Percentiles rank a stretch among this genome's conserved stretches.
Conservation (phyloP, 2,113 vertebrate genomes). For the Sorex fumeus region DNA sequence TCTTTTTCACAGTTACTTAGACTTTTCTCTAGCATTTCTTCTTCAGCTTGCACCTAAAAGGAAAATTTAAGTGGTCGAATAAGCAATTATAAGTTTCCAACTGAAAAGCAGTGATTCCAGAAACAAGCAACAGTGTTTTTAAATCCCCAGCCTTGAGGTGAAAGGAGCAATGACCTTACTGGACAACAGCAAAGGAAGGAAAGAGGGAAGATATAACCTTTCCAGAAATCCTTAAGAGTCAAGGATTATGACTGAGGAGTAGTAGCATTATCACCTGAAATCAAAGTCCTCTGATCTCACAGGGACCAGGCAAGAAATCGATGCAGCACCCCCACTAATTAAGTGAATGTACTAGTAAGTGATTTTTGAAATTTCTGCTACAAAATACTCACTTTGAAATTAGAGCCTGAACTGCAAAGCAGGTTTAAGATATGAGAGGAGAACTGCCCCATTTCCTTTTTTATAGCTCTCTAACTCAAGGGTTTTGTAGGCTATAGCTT, state of each 20-base stretch:
- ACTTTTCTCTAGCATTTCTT: conserved; percentile 89
- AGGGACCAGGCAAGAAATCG: conserved; percentile 28
- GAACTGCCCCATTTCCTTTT: neutral
- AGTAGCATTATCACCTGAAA: neutral
- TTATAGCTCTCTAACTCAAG: neutral
- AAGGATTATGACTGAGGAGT: neutral
- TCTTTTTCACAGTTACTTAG: conserved; percentile 91
- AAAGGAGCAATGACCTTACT: conserved; percentile 50
- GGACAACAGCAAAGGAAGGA: neutral
- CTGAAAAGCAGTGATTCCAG: conserved; percentile 58
- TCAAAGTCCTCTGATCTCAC: neutral
- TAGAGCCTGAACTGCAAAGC: conserved; percentile 30
- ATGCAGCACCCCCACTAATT: neutral
- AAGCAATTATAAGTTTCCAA: conserved; percentile 37
- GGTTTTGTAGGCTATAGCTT: neutral
- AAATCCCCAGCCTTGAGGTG: neutral
- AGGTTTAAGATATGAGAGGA: neutral
- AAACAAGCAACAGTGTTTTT: conserved; percentile 45
- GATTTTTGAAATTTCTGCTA: conserved; percentile 60
- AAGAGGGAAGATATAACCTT: neutral
- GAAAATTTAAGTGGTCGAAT: conserved; percentile 68
- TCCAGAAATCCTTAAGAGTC: conserved; percentile 42
- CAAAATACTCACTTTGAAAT: conserved; percentile 62
- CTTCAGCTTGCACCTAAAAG: conserved; percentile 93
- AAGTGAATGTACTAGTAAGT: neutral